A percentile compares a stretch with the other conserved stretches of the same genome.
Evolutionary conservation across 2,113 vertebrate species (phyloP).

Genomic region (Nothocercus nigrocapillus): DNA sequence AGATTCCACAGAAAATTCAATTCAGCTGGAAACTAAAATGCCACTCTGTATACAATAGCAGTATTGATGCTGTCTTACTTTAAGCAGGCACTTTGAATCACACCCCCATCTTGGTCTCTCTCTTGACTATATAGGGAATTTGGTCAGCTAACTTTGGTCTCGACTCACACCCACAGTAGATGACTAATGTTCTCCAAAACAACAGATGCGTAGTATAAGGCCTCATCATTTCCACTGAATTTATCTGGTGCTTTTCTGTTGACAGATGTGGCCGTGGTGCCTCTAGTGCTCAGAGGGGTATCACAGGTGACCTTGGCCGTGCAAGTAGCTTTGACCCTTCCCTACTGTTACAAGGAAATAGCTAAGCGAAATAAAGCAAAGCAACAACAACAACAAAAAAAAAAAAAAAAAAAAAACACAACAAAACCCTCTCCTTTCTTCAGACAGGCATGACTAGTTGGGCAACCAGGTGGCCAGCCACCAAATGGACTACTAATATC

Average conservation of each 20-base stretch:
- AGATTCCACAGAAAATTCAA: not conserved
- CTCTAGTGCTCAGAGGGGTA: rapidly evolving
- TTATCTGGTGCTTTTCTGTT: not conserved
- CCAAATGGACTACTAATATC: not conserved
- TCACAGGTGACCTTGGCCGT: not conserved
- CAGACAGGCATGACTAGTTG: not conserved
- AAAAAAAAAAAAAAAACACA: not conserved
- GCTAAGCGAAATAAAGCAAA: not conserved
- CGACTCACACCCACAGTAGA: constrained; percentile 50
- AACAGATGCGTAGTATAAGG: constrained; percentile 3
- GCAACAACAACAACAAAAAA: not conserved
- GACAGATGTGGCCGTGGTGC: not conserved
- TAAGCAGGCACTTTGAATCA: constrained; percentile 18
- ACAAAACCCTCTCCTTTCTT: not conserved
- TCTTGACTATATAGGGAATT: constrained; percentile 63
- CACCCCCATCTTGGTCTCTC: not conserved
- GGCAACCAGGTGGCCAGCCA: not conserved
- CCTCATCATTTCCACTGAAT: constrained; percentile 3
- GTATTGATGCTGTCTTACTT: constrained; percentile 25
- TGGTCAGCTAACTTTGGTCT: constrained; percentile 63
- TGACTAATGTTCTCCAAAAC: constrained; percentile 52
- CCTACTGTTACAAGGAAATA: not conserved
- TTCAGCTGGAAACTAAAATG: constrained; percentile 29
- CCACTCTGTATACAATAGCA: constrained; percentile 6
- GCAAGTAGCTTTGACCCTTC: not conserved